Conservation (phyloP, 1,140 invertebrate genomes). For the Homalodisca vitripennis region DNA sequence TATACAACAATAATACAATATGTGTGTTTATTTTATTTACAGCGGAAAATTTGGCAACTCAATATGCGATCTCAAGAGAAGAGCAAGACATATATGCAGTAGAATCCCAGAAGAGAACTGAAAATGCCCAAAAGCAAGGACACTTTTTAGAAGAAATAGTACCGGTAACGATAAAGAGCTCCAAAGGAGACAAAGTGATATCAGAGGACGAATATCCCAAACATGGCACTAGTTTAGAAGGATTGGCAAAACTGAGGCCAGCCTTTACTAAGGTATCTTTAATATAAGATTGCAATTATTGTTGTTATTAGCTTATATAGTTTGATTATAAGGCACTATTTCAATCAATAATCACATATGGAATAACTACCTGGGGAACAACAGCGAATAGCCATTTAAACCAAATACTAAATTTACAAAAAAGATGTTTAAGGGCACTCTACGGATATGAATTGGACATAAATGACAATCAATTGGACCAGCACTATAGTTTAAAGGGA, state of each 20-base stretch:
- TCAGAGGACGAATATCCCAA: constrained; percentile 68
- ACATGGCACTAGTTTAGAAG: constrained; percentile 57
- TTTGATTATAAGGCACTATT: too few relatives aligned
- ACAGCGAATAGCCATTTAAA: too few relatives aligned
- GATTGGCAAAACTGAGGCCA: constrained; percentile 60
- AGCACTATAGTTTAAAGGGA: too few relatives aligned
- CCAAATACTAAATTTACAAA: too few relatives aligned
- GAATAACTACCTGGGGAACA: too few relatives aligned
- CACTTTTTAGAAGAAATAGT: constrained; percentile 73
- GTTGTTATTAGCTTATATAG: too few relatives aligned
- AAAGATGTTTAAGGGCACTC: too few relatives aligned
- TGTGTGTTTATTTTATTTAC: constrained; percentile 34
- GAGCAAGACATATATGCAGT: constrained; percentile 76
- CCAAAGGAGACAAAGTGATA: constrained; percentile 53
- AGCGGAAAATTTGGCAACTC: constrained; percentile 79
- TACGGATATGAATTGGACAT: too few relatives aligned
- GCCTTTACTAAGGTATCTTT: constrained; percentile 64
- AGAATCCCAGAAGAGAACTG: constrained; percentile 69
- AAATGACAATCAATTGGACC: too few relatives aligned
- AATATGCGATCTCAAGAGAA: constrained; percentile 65
- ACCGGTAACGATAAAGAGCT: constrained; percentile 55
- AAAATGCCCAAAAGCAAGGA: constrained; percentile 60
- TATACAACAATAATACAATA: too few relatives aligned
- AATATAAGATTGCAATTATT: too few relatives aligned
- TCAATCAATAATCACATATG: too few relatives aligned